phyloP scores from a whole-genome alignment of 2,888 invertebrate species.

The Ormyrus rosae region DNA sequence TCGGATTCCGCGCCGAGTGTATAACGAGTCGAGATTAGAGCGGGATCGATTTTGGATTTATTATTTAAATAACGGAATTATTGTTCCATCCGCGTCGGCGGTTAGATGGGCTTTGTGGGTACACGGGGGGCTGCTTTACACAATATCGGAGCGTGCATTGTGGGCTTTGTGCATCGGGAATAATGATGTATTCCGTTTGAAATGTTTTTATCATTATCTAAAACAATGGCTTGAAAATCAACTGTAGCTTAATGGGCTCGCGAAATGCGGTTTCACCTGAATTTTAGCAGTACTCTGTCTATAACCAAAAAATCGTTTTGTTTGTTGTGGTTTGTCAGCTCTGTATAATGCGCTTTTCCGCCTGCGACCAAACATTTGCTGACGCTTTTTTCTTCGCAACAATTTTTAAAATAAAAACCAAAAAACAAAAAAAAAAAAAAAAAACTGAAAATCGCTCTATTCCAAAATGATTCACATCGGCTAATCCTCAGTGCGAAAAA shows the following conservation, averaged over 20 bases:
- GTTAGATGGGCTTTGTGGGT: slow-evolving; percentile 14
- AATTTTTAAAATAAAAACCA: too few relatives aligned
- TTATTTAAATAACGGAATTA: slow-evolving; percentile 8
- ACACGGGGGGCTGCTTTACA: neutral
- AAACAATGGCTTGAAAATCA: neutral
- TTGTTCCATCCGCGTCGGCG: neutral
- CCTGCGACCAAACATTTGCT: too few relatives aligned
- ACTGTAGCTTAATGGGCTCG: neutral
- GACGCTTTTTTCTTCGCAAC: too few relatives aligned
- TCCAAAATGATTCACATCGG: too few relatives aligned
- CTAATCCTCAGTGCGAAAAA: too few relatives aligned
- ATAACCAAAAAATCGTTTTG: too few relatives aligned
- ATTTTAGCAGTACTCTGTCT: too few relatives aligned
- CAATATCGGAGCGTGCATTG: neutral
- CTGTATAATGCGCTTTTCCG: too few relatives aligned
- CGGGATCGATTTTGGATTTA: slow-evolving; percentile 15
- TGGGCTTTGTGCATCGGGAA: neutral
- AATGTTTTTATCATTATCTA: slow-evolving; percentile 25
- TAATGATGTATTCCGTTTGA: neutral
- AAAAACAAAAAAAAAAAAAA: too few relatives aligned
- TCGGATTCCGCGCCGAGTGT: neutral
- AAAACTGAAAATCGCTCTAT: too few relatives aligned
- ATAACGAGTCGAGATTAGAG: slow-evolving; percentile 6
- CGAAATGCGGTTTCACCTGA: too few relatives aligned
- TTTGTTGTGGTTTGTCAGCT: too few relatives aligned